Percentiles rank a stretch among this genome's conserved stretches.
phyloP scores from a whole-genome alignment of 2,113 vertebrate species.

The Cyanistes caeruleus region DNA sequence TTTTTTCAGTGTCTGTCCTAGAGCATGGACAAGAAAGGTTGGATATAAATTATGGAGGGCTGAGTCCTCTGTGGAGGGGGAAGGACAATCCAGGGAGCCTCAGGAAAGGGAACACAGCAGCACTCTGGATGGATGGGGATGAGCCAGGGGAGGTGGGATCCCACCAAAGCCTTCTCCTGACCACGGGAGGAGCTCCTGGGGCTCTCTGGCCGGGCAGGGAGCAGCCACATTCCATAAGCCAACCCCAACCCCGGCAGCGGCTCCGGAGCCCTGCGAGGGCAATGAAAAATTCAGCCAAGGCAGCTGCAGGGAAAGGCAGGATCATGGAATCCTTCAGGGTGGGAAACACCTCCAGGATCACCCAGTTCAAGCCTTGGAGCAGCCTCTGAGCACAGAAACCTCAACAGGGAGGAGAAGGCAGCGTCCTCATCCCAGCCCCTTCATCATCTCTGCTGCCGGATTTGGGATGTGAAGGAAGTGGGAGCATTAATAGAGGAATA shows the following conservation, averaged over 20 bases:
- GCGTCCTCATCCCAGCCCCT: not conserved
- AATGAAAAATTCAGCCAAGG: not conserved
- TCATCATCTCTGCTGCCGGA: accelerated
- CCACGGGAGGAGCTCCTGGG: not conserved
- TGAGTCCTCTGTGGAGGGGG: not conserved
- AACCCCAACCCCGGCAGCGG: not conserved
- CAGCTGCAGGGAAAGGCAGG: not conserved
- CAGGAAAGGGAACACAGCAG: not conserved
- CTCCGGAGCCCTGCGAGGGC: accelerated
- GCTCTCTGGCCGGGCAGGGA: too few species aligned
- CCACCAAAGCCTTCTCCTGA: not conserved
- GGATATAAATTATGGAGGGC: constrained; percentile 28
- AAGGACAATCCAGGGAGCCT: not conserved
- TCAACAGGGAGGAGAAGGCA: not conserved
- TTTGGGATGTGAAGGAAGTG: not conserved
- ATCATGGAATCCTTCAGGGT: too few species aligned
- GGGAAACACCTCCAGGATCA: too few species aligned
- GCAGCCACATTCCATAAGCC: not conserved
- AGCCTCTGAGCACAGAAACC: not conserved
- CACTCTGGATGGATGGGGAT: not conserved
- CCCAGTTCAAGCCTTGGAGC: not conserved
- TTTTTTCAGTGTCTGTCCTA: not conserved
- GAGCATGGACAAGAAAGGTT: not conserved
- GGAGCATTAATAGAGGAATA: not conserved
- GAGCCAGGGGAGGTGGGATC: not conserved